phyloP scores from a whole-genome alignment of 2,113 vertebrate species.

The Mandrillus leucophaeus region DNA sequence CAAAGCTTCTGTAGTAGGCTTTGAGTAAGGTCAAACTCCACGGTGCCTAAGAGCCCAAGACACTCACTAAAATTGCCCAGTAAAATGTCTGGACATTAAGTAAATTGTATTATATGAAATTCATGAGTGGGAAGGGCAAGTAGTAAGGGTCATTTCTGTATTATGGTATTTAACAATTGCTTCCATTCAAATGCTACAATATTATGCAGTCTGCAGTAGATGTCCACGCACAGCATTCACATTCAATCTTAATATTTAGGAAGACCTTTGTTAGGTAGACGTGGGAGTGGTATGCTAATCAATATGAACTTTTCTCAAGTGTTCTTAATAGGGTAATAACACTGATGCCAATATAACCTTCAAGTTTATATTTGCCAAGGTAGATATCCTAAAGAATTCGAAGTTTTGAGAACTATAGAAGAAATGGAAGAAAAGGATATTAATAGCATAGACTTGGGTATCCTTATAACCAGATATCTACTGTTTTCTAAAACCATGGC shows the following conservation, averaged over 20 bases:
- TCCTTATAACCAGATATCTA: neutral
- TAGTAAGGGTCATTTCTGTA: neutral
- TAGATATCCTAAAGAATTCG: neutral
- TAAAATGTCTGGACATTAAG: neutral
- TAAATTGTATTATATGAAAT: neutral
- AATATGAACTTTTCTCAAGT: neutral
- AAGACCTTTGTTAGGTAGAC: neutral
- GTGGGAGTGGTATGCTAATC: neutral
- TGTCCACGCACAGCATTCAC: neutral
- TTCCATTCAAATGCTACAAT: neutral
- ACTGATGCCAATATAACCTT: neutral
- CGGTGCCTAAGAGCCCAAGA: neutral
- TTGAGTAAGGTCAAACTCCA: constrained; percentile 31
- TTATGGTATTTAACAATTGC: constrained; percentile 22
- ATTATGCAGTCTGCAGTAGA: neutral
- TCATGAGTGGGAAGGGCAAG: constrained; percentile 9
- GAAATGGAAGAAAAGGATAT: neutral
- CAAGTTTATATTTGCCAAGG: neutral
- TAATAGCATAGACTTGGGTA: neutral
- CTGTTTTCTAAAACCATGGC: neutral
- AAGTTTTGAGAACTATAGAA: neutral
- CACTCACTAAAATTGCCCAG: neutral
- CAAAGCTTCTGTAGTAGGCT: constrained; percentile 3
- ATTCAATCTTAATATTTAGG: neutral
- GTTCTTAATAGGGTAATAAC: neutral